These are phyloP conservation scores for Tachysurus vachellii DNA, from an alignment of 2,113 vertebrate species.

Conservation along the genomic window DNA sequence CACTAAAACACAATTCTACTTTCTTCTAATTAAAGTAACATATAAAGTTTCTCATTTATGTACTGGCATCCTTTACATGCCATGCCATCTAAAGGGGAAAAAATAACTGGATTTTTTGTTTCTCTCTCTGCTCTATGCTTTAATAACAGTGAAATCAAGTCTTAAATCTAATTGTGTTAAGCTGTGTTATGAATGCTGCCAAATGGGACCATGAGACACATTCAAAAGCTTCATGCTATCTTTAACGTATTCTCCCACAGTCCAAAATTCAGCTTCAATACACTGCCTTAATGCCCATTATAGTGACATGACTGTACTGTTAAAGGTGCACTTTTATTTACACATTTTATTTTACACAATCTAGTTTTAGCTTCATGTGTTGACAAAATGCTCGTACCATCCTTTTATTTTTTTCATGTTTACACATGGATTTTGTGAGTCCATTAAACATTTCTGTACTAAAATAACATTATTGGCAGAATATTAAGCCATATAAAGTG, in stretches of 20 bases:
- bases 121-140: neutral
- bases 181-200: slow-evolving; percentile 24
- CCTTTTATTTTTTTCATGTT: neutral
- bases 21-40: neutral
- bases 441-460: neutral
- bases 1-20: neutral
- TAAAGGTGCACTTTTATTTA: too few species aligned
- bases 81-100: neutral
- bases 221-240: neutral
- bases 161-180: neutral
- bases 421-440: neutral
- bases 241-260: neutral
- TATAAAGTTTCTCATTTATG: neutral
- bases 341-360: neutral
- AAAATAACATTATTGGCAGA: neutral
- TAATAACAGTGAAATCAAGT: slow-evolving; percentile 35
- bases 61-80: neutral
- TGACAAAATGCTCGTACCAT: too few species aligned
- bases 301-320: neutral
- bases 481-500: neutral
- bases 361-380: neutral
- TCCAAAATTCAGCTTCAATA: neutral
- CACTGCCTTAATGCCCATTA: neutral
- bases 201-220: slow-evolving; percentile 1
- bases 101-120: neutral